phyloP scores from a whole-genome alignment of 2,113 vertebrate genomes.

The Sialia sialis region DNA sequence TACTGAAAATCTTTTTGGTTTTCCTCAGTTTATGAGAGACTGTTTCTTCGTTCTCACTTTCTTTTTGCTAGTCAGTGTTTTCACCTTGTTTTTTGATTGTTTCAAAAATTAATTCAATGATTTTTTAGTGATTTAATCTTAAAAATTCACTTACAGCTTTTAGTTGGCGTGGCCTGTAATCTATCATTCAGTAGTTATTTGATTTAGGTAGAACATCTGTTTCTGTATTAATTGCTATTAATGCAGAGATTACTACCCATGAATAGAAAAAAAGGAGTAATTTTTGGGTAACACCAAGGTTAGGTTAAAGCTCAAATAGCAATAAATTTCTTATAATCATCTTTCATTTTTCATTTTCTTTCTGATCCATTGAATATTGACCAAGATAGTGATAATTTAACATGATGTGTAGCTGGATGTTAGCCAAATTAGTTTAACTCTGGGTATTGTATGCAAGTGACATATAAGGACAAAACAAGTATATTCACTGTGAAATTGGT shows the following conservation, averaged over 20 bases:
- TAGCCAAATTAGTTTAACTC: conserved; percentile 64
- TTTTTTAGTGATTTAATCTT: background rate
- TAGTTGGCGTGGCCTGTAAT: background rate
- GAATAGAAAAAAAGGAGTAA: background rate
- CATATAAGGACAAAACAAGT: conserved; percentile 60
- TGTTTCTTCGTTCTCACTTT: background rate
- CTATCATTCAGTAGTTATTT: background rate
- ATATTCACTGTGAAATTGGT: conserved; percentile 25
- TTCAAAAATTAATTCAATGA: background rate
- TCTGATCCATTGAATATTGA: conserved; percentile 64
- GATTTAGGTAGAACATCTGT: background rate
- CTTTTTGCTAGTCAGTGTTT: background rate
- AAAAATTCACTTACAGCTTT: background rate
- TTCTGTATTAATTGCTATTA: background rate
- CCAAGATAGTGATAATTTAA: conserved; percentile 59
- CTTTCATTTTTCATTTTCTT: conserved; percentile 53
- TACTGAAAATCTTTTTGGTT: background rate
- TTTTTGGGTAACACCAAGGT: conserved; percentile 6
- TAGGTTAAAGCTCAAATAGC: conserved; percentile 48
- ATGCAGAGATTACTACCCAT: background rate
- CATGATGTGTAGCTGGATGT: conserved; percentile 56
- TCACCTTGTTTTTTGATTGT: background rate
- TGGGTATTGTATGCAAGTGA: conserved; percentile 38
- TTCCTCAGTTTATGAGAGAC: background rate
- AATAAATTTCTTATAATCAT: conserved; percentile 34